Evolutionary conservation across 2,797 vertebrate species (phyloP).

Genomic region (Gymnoscopelus braueri): DNA sequence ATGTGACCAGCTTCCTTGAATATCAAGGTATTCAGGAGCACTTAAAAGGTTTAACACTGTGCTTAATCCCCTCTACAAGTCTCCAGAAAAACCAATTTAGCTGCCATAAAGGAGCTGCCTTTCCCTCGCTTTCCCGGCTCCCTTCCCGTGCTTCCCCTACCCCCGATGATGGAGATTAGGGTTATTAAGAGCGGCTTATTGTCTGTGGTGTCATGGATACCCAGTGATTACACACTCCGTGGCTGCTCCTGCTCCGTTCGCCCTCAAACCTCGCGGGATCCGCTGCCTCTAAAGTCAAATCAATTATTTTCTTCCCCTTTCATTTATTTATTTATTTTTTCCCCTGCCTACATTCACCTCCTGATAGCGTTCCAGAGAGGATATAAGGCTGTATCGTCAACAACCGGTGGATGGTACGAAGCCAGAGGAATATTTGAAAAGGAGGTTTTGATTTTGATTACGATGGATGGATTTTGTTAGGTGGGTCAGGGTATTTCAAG

Average conservation of each 20-base stretch:
- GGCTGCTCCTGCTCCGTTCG: constrained; percentile 64
- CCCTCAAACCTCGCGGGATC: constrained; percentile 69
- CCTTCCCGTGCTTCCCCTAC: constrained; percentile 48
- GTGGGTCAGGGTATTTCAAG: constrained; percentile 13
- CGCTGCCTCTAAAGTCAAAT: constrained; percentile 69
- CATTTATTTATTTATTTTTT: background rate
- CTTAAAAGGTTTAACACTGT: constrained; percentile 85
- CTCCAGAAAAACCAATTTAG: constrained; percentile 88
- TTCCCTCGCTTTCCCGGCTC: constrained; percentile 81
- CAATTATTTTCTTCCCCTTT: constrained; percentile 53
- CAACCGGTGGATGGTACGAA: constrained; percentile 38
- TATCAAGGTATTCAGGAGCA: constrained; percentile 86
- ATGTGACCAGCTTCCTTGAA: constrained; percentile 79
- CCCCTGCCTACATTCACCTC: constrained; percentile 20
- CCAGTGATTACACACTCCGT: constrained; percentile 74
- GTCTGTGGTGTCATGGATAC: constrained; percentile 79
- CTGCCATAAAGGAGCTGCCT: constrained; percentile 84
- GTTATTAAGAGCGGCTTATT: constrained; percentile 84
- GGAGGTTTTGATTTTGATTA: constrained; percentile 21
- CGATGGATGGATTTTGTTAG: constrained; percentile 8
- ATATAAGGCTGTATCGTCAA: constrained; percentile 58
- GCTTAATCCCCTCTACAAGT: constrained; percentile 86
- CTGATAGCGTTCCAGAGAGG: constrained; percentile 56
- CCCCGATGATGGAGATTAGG: constrained; percentile 85
- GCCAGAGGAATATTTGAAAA: constrained; percentile 36